These are phyloP conservation scores for Pseudolaguvia tuberculata DNA, from an alignment of 2,113 vertebrate species.

Conservation along the genomic window DNA sequence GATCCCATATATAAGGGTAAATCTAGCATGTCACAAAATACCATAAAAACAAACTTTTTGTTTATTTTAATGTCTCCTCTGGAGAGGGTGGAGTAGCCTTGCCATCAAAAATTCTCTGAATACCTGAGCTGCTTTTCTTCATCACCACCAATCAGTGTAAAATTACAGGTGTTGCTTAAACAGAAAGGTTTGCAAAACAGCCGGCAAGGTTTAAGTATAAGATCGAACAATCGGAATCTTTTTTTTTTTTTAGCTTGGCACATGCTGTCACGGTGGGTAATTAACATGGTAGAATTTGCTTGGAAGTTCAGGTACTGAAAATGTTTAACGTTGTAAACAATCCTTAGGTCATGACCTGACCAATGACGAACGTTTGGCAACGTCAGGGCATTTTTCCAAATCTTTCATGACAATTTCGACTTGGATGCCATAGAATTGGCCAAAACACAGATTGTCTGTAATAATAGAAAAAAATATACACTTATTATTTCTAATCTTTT, in stretches of 20 bases:
- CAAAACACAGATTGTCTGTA: no score
- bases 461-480: no score
- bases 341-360: not conserved
- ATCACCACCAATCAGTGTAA: not conserved
- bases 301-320: not conserved
- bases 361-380: no score
- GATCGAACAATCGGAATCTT: not conserved
- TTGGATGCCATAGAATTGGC: no score
- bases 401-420: not conserved
- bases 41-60: no score
- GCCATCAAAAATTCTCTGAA: not conserved
- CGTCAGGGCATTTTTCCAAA: not conserved
- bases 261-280: not conserved
- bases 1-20: no score
- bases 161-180: not conserved
- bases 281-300: not conserved
- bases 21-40: no score
- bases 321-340: not conserved
- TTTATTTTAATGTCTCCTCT: no score
- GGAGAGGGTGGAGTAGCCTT: not conserved
- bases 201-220: not conserved
- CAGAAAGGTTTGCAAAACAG: not conserved
- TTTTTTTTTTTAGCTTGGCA: not conserved
- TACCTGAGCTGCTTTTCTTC: slow-evolving; percentile 12
- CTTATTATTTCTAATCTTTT: no score